Evolutionary conservation across 1,140 invertebrate genomes (phyloP).

Genomic region (Meloidogyne exigua): DNA sequence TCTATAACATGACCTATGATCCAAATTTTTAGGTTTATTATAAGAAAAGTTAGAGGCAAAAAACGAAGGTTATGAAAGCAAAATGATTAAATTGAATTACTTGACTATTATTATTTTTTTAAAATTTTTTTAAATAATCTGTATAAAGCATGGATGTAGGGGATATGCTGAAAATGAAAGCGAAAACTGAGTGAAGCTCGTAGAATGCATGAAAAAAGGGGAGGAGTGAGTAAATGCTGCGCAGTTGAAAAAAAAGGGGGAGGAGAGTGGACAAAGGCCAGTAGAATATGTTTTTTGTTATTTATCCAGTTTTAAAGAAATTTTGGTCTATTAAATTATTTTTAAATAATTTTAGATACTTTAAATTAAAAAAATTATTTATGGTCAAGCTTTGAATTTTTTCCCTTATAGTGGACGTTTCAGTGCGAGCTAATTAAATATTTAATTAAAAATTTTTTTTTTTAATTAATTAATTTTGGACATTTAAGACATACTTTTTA

Average conservation of each 20-base stretch:
- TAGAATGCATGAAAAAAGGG: not conserved
- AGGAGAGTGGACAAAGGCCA: slow-evolving; percentile 1
- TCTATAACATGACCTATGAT: not conserved
- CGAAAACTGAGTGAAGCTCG: not conserved
- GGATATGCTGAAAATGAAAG: slow-evolving; percentile 2
- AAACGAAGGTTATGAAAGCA: not conserved
- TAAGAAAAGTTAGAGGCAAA: not conserved
- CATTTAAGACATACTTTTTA: no score
- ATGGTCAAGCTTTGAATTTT: no score
- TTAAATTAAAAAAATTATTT: no score
- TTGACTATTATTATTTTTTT: not conserved
- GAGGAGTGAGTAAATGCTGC: not conserved
- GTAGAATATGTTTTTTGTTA: not conserved
- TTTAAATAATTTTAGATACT: no score
- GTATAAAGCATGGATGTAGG: not conserved
- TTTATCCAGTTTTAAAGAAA: not conserved
- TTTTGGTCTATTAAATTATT: no score
- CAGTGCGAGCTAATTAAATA: no score
- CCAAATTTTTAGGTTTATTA: not conserved
- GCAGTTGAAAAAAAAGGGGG: not conserved
- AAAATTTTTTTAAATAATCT: not conserved
- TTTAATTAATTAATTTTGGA: no score
- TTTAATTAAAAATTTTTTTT: no score
- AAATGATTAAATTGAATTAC: no score
- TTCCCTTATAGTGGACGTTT: no score